Percentiles rank a stretch among this genome's conserved stretches.
phyloP scores from a whole-genome alignment of 2,113 vertebrate species.

The Phaethon lepturus region DNA sequence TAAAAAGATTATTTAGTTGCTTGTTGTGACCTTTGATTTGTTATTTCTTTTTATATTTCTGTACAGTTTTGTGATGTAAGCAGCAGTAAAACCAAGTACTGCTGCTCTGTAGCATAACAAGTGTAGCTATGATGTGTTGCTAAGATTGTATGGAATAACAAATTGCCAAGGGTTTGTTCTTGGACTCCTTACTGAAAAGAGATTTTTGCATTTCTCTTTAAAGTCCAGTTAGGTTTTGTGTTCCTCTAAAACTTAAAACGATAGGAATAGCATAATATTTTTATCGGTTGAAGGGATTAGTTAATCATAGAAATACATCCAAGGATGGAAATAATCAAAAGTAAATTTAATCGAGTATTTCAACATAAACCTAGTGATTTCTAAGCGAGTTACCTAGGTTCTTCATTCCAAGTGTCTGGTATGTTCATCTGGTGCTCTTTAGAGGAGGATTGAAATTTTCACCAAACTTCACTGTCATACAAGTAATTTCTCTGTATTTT shows the following conservation, averaged over 20 bases:
- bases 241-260: neutral
- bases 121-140: fast-evolving
- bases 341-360: neutral
- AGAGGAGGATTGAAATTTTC: neutral
- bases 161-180: neutral
- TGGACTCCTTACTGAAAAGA: neutral
- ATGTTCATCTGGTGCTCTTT: neutral
- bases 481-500: neutral
- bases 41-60: neutral
- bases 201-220: neutral
- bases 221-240: neutral
- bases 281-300: neutral
- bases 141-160: fast-evolving
- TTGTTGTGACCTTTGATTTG: neutral
- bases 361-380: neutral
- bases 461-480: neutral
- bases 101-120: neutral
- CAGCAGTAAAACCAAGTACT: neutral
- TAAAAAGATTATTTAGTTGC: neutral
- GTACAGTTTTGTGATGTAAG: neutral
- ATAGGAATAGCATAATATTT: neutral
- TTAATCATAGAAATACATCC: neutral
- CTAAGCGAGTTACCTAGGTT: neutral
- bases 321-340: neutral
- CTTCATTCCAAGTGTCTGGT: neutral